Base-by-base conservation (phyloP, 2,888 invertebrate genomes). In the Cephus rjabovi region DNA sequence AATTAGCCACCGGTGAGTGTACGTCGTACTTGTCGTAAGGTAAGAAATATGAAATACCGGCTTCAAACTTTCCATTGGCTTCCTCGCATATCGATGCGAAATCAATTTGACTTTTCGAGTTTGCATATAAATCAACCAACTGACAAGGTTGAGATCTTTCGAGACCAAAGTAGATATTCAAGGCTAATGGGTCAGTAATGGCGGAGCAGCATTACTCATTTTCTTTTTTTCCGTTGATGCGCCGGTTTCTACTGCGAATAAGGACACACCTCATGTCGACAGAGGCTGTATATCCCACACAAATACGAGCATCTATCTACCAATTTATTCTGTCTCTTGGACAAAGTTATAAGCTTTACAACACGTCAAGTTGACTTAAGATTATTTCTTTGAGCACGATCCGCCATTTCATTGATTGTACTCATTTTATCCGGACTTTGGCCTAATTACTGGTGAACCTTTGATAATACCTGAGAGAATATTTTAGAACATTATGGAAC, bases 1-100 rank as follows among this genome's bases (percentile, higher is more conserved):
- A 82, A 76, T 81, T 79, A 81, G 82, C 82, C 78, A 81, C 81
- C 82, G 82, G 82, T 76, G 77, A 81, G 82, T 74, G 73, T 78
- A 77, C 79, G 81, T 81, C 77, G 77, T 76, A 77, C 75, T 76
- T 77, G 74, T 73, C 69, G 40, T 76, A 79, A 82, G 82, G 82
- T 82, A 82, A 81, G 81, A 70, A 70, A 75, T 75, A 73, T 2
- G 31, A 33, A 71, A 33, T 33, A 71, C 12, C 31, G 31, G 12
- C 71, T 31, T 33, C 31, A 71, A 71, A 71, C 15, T 71, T 31
- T 71, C 31, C 12, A 12, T 56, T 56, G 23, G 9, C 33, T 71
- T 71, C 12, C 71, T 12, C 12, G 31, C 15, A 12, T 33, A 33
- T 71, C 9, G 31, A 71, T 71, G 9, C 9, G 12, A 31, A 71